Percentiles rank a stretch among this genome's conserved stretches.
These are phyloP conservation scores for Polyploca ridens DNA, from an alignment of 2,888 invertebrate genomes.

Conservation along the genomic window DNA sequence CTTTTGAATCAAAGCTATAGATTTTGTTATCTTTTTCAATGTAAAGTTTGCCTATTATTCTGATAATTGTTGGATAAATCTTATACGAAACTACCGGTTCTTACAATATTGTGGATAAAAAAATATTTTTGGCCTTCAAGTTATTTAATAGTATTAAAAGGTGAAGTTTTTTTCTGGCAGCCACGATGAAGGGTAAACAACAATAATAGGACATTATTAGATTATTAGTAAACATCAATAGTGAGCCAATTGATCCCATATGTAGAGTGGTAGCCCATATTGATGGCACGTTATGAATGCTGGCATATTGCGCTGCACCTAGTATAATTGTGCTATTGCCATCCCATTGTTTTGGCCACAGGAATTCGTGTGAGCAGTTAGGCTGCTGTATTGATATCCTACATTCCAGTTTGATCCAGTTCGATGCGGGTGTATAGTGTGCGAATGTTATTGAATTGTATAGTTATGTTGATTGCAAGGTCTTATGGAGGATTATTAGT, in stretches of 20 bases:
- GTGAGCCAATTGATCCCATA: neutral
- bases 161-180: no score
- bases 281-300: conserved; percentile 14
- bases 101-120: no score
- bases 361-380: conserved; percentile 65
- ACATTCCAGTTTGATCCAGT: conserved; percentile 45
- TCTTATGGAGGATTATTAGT: neutral
- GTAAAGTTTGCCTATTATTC: conserved; percentile 4
- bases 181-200: no score
- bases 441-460: conserved; percentile 18
- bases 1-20: conserved; percentile 60
- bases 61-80: no score
- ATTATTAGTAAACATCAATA: neutral
- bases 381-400: conserved; percentile 48
- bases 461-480: neutral
- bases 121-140: no score
- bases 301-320: conserved; percentile 6
- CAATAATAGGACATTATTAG: neutral
- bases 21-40: conserved; percentile 50
- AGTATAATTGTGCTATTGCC: conserved; percentile 25
- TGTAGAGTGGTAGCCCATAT: neutral
- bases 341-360: conserved; percentile 50
- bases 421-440: conserved; percentile 25
- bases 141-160: no score
- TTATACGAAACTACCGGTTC: no score